Base-by-base conservation (phyloP, 2,888 invertebrate genomes). In the Eupithecia subumbrata region DNA sequence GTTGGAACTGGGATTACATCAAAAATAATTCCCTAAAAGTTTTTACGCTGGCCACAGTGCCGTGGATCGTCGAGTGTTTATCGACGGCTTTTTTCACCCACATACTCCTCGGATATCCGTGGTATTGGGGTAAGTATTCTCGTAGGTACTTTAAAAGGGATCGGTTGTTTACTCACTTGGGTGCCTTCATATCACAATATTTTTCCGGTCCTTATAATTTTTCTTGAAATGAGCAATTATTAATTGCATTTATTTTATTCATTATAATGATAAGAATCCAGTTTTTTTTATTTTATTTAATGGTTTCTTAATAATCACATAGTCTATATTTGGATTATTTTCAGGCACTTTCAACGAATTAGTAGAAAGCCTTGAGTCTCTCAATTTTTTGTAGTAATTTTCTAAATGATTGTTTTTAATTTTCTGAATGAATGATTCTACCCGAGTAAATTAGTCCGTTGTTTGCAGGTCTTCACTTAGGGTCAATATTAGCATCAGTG, bases 401-500 rank as follows among this genome's bases (percentile, higher is more conserved):
- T n/a, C n/a, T n/a, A n/a, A n/a, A n/a, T n/a, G n/a, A n/a, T n/a
- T n/a, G n/a, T n/a, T n/a, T n/a, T n/a, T n/a, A n/a, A n/a, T n/a
- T n/a, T n/a, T n/a, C n/a, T n/a, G n/a, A n/a, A n/a, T 64, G 18
- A 34, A 64, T 8, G 9, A 69, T 60, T 43, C 11, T 18, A 2
- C 37, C 40, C 34, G 16, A 34, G 8, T 18, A 18, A 34, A 64
- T 12, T 18, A 34, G 18, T 16, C 12, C 7, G 0, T 68, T n/a
- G 12, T 68, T 68, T 25, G 1, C 84, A 96, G 96, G 96, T 56
- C 95, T 98, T 74, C 96, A 98, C 80, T 95, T 98, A 48, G 98
- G 98, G 12, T 96, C 97, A 72, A 97, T 98, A 71, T 95, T 98
- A 74, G 97, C 98, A 0, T 99, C 99, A 3, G 99, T 99, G 2